Base-by-base conservation (phyloP, 2,888 invertebrate species). In the Camponotus fellah region DNA sequence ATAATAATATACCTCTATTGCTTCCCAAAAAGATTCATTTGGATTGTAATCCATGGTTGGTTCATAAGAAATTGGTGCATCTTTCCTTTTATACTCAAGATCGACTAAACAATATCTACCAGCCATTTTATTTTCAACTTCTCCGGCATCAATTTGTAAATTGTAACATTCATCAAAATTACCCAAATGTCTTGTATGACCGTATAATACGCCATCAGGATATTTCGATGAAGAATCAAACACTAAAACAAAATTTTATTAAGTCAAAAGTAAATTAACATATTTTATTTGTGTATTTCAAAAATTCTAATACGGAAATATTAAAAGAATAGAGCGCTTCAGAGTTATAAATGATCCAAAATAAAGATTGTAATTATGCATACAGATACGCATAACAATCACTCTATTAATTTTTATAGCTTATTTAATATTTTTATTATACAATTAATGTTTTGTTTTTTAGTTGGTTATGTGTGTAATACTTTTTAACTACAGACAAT, bases 181-280 rank as follows among this genome's bases (percentile, higher is more conserved):
- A 17, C 75, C 75, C 17, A 75, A 64, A 43, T 62, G 64, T 64
- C 46, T 40, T 49, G 64, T 75, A 17, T 75, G 46, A 17, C 75
- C 75, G 37, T 43, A 32, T 17, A 75, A 46, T 49, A 76, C 8
- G 12, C 76, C 76, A n/a, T 76, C 76, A 17, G 76, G 76, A 53
- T 76, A 76, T 40, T 76, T 76, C 37, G 76, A 21, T 26, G 76
- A 76, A 43, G 76, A 43, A 58, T 76, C 76, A 6, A 49, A 49
- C 49, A 49, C 49, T 49, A 49, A 49, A 49, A 49, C 2, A 49
- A n/a, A 49, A 49, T 49, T 49, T 49, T n/a, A 49, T 6, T 49
- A 6, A 8, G 2, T 49, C n/a, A 49, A 49, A 49, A 49, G 2
- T n/a, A 6, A 49, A 49, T 8, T 8, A 2, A n/a, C 8, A 49